Evolutionary conservation across 2,888 invertebrate species (phyloP), one percentile per base, ranked within the genome.

Genomic region (Habroteleia sp.): DNA sequence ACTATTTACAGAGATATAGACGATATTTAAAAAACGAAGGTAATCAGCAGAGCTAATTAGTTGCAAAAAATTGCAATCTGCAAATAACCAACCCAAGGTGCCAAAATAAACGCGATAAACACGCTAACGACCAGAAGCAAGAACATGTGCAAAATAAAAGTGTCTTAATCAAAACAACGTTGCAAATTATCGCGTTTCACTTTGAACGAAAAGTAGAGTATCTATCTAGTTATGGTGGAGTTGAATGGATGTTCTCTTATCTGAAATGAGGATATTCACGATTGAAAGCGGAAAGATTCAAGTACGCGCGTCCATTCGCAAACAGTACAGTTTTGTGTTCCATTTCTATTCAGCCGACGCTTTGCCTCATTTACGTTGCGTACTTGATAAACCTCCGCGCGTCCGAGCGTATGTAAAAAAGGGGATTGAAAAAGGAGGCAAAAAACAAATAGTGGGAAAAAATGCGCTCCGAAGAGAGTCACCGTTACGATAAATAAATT

Each of bases 401-500:
- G 13, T 31, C 25, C 54, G 46, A 37, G 29, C 13, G 25, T 20
- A 16, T n/a, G 14, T 17, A 7, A 23, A 46, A 63, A 50, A 62
- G 39, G 37, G 7, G 23, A 4, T 17, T 1, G 29, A 29, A 44
- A 48, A 48, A 8, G 27, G 16, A 41, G 11, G 35, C 20, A 33
- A 23, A 17, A 23, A 23, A 37, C 17, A 31, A 20, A 17, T 3
- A 14, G 6, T 0, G 39, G 16, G 31, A 31, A 63, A 63, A 63
- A 63, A 33, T 17, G 13, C 7, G 17, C 54, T 39, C 41, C 52
- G 16, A 46, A 46, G 29, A 54, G 29, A 58, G 39, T 37, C 31
- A 60, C 33, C 10, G 72, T 74, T 71, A 73, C 73, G 79, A 80
- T 79, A 81, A 81, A 81, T 81, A 81, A 81, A 81, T 79, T 76